Conservation (phyloP, 2,113 vertebrate species). For the Paratilapia polleni region DNA sequence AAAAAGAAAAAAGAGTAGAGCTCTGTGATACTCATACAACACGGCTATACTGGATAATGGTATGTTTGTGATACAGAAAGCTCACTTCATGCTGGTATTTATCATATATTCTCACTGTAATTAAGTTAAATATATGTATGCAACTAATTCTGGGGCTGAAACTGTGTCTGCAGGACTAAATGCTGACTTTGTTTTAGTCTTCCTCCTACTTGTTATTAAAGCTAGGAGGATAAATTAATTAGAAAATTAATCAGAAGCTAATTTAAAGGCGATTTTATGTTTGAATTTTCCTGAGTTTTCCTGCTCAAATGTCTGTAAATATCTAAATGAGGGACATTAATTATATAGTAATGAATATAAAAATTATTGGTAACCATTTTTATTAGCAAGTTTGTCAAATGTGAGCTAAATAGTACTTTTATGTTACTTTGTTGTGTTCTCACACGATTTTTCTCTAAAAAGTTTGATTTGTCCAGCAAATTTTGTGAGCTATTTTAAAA, state of each 20-base stretch:
- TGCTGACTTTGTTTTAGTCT: neutral
- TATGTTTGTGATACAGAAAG: slow-evolving; percentile 33
- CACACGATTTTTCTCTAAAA: too few species aligned
- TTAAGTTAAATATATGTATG: slow-evolving; percentile 25
- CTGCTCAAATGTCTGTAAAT: neutral
- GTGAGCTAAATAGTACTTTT: neutral
- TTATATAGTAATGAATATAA: neutral
- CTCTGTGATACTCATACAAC: slow-evolving; percentile 7
- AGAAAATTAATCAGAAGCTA: neutral
- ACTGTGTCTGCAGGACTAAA: neutral
- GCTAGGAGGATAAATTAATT: neutral
- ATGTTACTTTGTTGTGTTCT: too few species aligned
- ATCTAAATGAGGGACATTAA: neutral
- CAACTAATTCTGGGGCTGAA: slow-evolving; percentile 12
- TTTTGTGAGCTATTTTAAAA: too few species aligned
- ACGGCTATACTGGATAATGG: slow-evolving; percentile 41
- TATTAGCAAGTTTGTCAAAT: neutral
- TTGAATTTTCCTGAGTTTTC: neutral
- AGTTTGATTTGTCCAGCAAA: too few species aligned
- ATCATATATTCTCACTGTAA: slow-evolving; percentile 24
- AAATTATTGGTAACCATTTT: rapidly evolving
- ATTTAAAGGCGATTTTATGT: neutral
- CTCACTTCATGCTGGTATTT: slow-evolving; percentile 24
- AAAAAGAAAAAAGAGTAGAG: neutral
- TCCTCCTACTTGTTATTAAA: neutral